Percentiles rank a stretch among this genome's conserved stretches.
Evolutionary conservation across 23 tunicate species (phyloP).

Genomic region (Phallusia fumigata): DNA sequence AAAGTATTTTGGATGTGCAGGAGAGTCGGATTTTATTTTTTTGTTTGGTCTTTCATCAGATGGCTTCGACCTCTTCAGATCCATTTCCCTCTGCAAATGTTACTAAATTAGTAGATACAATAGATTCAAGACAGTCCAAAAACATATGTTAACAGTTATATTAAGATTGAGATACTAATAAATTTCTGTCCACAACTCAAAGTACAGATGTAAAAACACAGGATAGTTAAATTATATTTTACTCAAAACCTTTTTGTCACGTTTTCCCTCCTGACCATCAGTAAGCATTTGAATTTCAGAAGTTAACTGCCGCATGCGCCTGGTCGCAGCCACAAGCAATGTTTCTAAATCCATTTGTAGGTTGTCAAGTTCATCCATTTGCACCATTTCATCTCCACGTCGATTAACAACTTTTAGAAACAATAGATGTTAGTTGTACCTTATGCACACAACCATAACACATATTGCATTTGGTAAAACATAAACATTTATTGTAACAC

Average conservation of each 20-base stretch:
- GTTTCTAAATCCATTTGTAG: constrained; percentile 82
- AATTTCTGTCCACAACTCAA: too few species aligned
- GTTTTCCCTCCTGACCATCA: constrained; percentile 52
- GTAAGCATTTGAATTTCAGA: constrained; percentile 43
- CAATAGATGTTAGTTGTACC: too few species aligned
- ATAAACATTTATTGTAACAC: neutral
- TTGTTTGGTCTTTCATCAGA: constrained; percentile 63
- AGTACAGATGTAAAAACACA: too few species aligned
- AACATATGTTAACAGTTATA: too few species aligned
- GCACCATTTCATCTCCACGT: constrained; percentile 33
- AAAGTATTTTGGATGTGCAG: constrained; percentile 32
- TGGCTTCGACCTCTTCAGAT: constrained; percentile 32
- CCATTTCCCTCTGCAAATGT: neutral
- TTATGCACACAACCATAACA: too few species aligned
- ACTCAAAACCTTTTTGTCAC: constrained; percentile 48
- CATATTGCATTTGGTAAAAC: too few species aligned
- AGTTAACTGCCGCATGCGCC: constrained; percentile 66
- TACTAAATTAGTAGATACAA: too few species aligned
- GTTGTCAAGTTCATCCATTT: constrained; percentile 65
- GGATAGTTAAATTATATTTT: neutral
- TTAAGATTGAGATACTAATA: too few species aligned
- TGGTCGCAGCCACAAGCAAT: constrained; percentile 53
- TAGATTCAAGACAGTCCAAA: too few species aligned
- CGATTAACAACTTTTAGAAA: constrained; percentile 40
- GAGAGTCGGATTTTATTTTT: constrained; percentile 66